Percentiles rank a stretch among this genome's conserved stretches.
These are phyloP conservation scores for Acrossocheilus fasciatus DNA, from an alignment of 2,797 vertebrate species.

Conservation along the genomic window DNA sequence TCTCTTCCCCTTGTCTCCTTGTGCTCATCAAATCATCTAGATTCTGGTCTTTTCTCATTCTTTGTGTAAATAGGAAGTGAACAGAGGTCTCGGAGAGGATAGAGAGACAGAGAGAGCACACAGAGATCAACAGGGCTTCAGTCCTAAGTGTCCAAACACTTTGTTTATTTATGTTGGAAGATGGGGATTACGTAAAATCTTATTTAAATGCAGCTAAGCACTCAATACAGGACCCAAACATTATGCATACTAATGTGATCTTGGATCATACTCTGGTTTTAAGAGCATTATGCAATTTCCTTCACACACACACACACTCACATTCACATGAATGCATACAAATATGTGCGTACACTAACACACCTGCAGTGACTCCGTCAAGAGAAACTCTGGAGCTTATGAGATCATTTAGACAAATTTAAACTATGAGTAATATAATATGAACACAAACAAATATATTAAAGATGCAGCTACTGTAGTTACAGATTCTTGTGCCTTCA, in stretches of 20 bases:
- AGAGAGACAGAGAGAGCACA: conserved; percentile 15
- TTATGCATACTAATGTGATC: conserved; percentile 46
- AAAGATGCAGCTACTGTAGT: neutral
- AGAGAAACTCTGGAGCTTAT: conserved; percentile 29
- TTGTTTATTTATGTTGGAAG: conserved; percentile 50
- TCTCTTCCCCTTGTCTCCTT: conserved; percentile 3
- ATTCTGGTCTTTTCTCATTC: conserved; percentile 22
- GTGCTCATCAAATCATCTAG: conserved; percentile 20
- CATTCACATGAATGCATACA: conserved; percentile 13
- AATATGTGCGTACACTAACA: conserved; percentile 31
- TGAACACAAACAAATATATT: conserved; percentile 38
- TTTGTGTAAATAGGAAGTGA: conserved; percentile 29
- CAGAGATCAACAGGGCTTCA: conserved; percentile 25
- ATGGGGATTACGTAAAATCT: conserved; percentile 41
- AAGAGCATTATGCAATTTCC: conserved; percentile 36
- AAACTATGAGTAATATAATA: conserved; percentile 33
- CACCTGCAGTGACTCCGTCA: conserved; percentile 16
- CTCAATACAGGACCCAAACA: conserved; percentile 43
- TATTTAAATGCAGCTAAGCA: conserved; percentile 17
- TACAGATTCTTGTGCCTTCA: neutral
- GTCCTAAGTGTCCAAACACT: conserved; percentile 27
- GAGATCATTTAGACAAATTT: conserved; percentile 34
- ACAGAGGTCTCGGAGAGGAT: conserved; percentile 3
- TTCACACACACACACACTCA: conserved; percentile 31
- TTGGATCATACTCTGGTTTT: conserved; percentile 40